Base-by-base conservation (phyloP, 2,113 vertebrate species). In the Barbus barbus region DNA sequence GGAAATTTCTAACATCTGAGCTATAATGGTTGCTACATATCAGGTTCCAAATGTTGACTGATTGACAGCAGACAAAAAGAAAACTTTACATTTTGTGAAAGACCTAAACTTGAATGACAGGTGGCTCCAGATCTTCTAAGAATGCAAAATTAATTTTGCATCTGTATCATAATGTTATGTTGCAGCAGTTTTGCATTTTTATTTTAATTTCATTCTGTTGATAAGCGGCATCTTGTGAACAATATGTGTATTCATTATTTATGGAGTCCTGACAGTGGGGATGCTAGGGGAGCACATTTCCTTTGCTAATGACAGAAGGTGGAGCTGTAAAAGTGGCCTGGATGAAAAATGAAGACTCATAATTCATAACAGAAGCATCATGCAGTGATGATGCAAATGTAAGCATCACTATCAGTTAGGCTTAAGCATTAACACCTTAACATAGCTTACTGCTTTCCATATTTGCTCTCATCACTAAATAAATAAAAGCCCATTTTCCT, bases 241-340 rank as follows among this genome's bases (percentile, higher is more conserved):
- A 75, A 79, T 77, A 76, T 85, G 83, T 78, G 83, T 65, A 87
- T 81, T 87, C 75, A 85, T 87, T 83, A 83, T 84, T 53, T 76
- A 78, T 65, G 65, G n/a, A 24, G 38, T 65, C 71, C 51, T 82
- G 84, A 80, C 46, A 33, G 67, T 24, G 73, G 73, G 69, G 61
- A 44, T 61, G 56, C 31, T 33, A 22, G 53, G 38, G 48, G 79
- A 41, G 61, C 22, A 60, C 53, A 65, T 61, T 69, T 81, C 61
- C 53, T 63, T 48, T 75, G 41, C 61, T 48, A 80, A 81, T 33
- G 80, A 88, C 83, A 89, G 81, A 76, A 85, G 87, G 81, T 77
- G 87, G 85, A 79, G 85, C 79, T 88, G 63, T 83, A 63, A 88
- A 85, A 83, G 83, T 79, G 73, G 78, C 31, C 26, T 67, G 56